A percentile compares a stretch with the other conserved stretches of the same genome.
Evolutionary conservation across 2,888 invertebrate species (phyloP).

Genomic region (Bugula neritina): DNA sequence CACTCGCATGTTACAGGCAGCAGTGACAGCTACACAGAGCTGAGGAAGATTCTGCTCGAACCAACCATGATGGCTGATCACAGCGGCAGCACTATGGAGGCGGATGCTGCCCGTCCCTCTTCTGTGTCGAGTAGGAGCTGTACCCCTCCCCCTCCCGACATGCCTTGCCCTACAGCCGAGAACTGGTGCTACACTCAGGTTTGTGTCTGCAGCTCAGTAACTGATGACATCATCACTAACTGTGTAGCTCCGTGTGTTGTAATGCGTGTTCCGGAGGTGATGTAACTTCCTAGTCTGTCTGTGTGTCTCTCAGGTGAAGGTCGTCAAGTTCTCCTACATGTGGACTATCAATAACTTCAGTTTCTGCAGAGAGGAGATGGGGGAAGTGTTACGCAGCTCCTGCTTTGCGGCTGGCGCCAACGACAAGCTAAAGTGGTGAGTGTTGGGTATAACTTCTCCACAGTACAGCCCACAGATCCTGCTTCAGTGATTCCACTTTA

Average conservation of each 20-base stretch:
- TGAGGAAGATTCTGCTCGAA: not conserved
- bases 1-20: too few species aligned
- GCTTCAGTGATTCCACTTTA: too few species aligned
- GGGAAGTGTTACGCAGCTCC: constrained; percentile 98
- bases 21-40: not conserved
- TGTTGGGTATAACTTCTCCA: too few species aligned
- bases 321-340: constrained; percentile 99
- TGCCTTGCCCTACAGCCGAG: constrained; percentile 79
- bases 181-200: constrained; percentile 99
- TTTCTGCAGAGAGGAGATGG: constrained; percentile 99
- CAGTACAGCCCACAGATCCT: too few species aligned
- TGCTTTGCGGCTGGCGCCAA: constrained; percentile 99
- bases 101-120: constrained; percentile 12
- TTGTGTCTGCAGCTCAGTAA: too few species aligned
- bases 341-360: constrained; percentile 99
- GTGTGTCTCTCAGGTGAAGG: constrained; percentile 99
- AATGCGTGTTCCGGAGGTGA: too few species aligned
- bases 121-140: constrained; percentile 66
- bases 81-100: constrained; percentile 26
- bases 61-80: constrained; percentile 13
- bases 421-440: constrained; percentile 96
- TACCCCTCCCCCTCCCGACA: constrained; percentile 71
- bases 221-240: too few species aligned
- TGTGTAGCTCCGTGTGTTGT: too few species aligned
- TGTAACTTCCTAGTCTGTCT: too few species aligned